phyloP scores from a whole-genome alignment of 2,113 vertebrate species.

The Corythornis cristatus region DNA sequence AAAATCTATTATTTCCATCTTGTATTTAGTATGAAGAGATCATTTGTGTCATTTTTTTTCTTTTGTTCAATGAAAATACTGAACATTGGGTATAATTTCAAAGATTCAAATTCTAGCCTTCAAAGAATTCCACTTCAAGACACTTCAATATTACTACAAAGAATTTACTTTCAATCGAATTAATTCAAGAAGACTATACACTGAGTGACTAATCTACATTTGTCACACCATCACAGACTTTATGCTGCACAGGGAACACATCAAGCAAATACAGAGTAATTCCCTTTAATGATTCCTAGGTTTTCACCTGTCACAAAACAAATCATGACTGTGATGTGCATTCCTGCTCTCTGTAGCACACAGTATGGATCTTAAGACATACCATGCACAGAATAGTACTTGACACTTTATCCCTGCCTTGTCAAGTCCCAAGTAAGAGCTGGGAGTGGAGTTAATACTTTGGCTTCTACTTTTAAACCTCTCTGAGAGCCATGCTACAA shows the following conservation, averaged over 20 bases:
- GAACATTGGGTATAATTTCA: neutral
- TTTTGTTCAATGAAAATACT: neutral
- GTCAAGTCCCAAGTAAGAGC: neutral
- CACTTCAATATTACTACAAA: neutral
- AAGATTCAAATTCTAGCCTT: neutral
- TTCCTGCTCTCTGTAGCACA: neutral
- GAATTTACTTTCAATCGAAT: neutral
- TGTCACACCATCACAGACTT: neutral
- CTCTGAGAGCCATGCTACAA: neutral
- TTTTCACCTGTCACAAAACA: neutral
- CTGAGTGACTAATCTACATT: neutral
- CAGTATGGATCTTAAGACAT: neutral
- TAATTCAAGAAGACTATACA: neutral
- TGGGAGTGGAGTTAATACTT: neutral
- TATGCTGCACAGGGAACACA: neutral
- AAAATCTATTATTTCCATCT: constrained; percentile 38
- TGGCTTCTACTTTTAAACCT: neutral
- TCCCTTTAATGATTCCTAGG: neutral
- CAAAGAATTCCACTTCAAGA: neutral
- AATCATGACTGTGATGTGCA: neutral
- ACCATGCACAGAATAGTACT: neutral
- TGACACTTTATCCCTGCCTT: neutral
- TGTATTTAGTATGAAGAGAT: neutral
- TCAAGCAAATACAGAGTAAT: neutral
- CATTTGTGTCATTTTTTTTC: neutral